Evolutionary conservation across 2,797 vertebrate genomes (phyloP), one percentile per base, ranked within the genome.

Genomic region (Sebastes oblongus): DNA sequence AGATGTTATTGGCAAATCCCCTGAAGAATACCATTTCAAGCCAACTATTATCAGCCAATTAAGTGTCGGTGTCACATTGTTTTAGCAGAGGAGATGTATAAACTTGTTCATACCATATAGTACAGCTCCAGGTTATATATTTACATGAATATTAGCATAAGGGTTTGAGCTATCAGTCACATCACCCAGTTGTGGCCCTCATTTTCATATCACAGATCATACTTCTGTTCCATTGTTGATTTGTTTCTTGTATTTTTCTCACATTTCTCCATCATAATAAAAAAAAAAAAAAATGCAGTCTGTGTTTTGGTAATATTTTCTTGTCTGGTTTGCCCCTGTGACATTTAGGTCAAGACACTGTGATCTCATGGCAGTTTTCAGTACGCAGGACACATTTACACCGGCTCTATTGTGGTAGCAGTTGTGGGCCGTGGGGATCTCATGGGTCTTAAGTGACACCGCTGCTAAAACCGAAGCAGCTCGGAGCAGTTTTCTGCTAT

Each of bases 401-500:
- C 81, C 78, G 3, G 8, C 20, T 66, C 83, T 81, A 80, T 92
- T 93, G 88, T 90, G 22, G 66, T 50, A 54, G 27, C 72, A 58
- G 66, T 86, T 76, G 61, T 77, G 77, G 78, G 75, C 60, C 25
- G 27, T 2, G 34, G 56, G 75, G 86, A 93, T 92, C 92, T 92
- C 89, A 91, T 91, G 84, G 75, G 70, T 93, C 89, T 95, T 90
- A 86, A 89, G 90, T 93, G 86, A 91, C 90, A 89, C 22, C 8
- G 3, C 71, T 64, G 73, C 30, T 68, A 32, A 32, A 72, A 83
- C 52, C 5, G 16, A 66, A 71, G 73, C 72, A 81, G 73, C 91
- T 90, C 12, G 3, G 66, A 91, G 86, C 78, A n/a, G 69, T 88
- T 86, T 79, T 61, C 79, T 86, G 64, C 55, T 65, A 72, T 84